Conservation (phyloP, 2,888 invertebrate genomes). For the Microctonus aethiopoides region DNA sequence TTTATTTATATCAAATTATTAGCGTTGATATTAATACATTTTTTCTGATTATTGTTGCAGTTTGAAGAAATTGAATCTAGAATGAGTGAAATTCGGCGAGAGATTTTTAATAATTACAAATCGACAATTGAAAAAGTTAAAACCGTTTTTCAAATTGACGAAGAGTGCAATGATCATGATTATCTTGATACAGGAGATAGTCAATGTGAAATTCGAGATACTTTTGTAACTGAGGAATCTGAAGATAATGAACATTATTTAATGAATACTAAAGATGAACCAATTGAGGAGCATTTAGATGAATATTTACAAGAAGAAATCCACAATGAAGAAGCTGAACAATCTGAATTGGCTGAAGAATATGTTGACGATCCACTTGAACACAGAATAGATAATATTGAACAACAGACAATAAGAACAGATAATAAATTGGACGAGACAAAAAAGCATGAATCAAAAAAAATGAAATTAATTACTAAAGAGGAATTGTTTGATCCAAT, state of each 20-base stretch:
- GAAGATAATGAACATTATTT: constrained; percentile 32
- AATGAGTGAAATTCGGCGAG: constrained; percentile 69
- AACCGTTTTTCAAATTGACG: constrained; percentile 49
- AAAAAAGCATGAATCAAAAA: constrained; percentile 22
- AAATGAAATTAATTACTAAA: not conserved
- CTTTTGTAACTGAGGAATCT: constrained; percentile 27
- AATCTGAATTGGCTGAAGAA: constrained; percentile 12
- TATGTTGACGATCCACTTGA: constrained; percentile 19
- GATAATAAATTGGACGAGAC: constrained; percentile 10
- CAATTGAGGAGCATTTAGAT: constrained; percentile 26
- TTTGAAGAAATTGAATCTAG: constrained; percentile 72
- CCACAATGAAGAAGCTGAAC: not conserved
- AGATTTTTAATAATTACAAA: constrained; percentile 70
- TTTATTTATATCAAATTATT: constrained; percentile 4
- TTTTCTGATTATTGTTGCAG: constrained; percentile 43
- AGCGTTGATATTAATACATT: not conserved
- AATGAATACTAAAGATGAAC: constrained; percentile 15
- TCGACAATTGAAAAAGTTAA: constrained; percentile 61
- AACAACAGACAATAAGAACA: not conserved
- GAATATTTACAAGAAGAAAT: constrained; percentile 11
- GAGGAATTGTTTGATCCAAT: constrained; percentile 30
- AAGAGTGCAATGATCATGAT: constrained; percentile 63
- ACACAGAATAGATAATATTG: not conserved
- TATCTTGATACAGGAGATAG: constrained; percentile 57
- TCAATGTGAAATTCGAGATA: constrained; percentile 35